These are phyloP conservation scores for Drosophila ogumai DNA, from an alignment of 1,140 invertebrate species.

Conservation along the genomic window DNA sequence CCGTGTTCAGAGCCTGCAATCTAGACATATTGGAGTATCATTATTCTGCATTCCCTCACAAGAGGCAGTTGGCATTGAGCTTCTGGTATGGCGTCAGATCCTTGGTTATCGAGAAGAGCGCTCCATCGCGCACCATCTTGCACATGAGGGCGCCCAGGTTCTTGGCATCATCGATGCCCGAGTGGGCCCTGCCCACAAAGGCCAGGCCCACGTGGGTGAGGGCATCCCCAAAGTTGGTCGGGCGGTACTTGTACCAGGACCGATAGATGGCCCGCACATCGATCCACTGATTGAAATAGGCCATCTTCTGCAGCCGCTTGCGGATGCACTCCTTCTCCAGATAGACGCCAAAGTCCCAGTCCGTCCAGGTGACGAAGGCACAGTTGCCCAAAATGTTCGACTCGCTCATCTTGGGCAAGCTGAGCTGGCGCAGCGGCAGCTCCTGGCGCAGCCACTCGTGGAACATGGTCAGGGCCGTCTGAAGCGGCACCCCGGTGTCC, in stretches of 20 bases:
- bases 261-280: constrained; percentile 84
- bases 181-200: constrained; percentile 88
- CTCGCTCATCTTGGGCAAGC: constrained; percentile 76
- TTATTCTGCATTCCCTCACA: constrained; percentile 60
- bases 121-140: constrained; percentile 86
- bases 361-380: constrained; percentile 86
- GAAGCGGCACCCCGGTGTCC: constrained; percentile 84
- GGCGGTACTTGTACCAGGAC: constrained; percentile 85
- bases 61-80: constrained; percentile 76
- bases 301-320: constrained; percentile 83
- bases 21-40: constrained; percentile 61
- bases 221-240: constrained; percentile 86
- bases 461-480: constrained; percentile 85
- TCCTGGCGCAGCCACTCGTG: constrained; percentile 85
- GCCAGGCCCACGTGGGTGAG: constrained; percentile 86
- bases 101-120: constrained; percentile 85
- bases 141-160: constrained; percentile 88
- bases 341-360: constrained; percentile 86
- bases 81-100: constrained; percentile 84
- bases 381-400: constrained; percentile 77
- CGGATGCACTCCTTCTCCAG: constrained; percentile 85
- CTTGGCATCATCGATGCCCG: constrained; percentile 88
- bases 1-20: constrained; percentile 62
- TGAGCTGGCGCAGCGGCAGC: constrained; percentile 73
- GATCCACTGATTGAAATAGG: constrained; percentile 85